Percentiles rank a stretch among this genome's conserved stretches.
Evolutionary conservation across 2,113 vertebrate genomes (phyloP).

Genomic region (Lophura nycthemera): DNA sequence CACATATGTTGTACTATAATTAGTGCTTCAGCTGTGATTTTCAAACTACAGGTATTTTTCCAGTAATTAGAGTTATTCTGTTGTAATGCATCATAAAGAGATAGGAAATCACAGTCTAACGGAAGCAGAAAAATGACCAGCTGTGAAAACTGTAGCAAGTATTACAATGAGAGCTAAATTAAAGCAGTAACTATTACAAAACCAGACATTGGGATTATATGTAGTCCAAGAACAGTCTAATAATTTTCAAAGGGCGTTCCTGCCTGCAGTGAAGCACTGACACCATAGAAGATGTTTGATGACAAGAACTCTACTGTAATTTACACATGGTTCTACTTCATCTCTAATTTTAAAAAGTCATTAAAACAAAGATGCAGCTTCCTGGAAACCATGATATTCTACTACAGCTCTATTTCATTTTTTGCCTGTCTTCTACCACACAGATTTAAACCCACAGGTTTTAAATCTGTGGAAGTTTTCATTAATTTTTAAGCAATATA

Average conservation of each 20-base stretch:
- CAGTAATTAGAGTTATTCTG: constrained; percentile 21
- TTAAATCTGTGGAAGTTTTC: not conserved
- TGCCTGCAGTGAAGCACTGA: not conserved
- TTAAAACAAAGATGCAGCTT: not conserved
- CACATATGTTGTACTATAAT: not conserved
- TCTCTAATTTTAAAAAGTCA: not conserved
- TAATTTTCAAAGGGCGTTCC: not conserved
- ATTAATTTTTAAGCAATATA: not conserved
- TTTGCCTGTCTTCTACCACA: not conserved
- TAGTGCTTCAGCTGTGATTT: not conserved
- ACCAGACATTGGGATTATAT: not conserved
- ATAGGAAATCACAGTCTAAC: not conserved
- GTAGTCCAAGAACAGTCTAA: not conserved
- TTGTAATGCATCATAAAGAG: not conserved
- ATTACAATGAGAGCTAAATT: not conserved
- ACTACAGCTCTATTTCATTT: not conserved
- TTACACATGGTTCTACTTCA: not conserved
- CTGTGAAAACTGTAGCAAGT: not conserved
- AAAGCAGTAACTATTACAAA: not conserved
- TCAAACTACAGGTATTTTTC: constrained; percentile 39
- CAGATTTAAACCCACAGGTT: not conserved
- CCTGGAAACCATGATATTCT: not conserved
- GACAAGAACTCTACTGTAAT: not conserved
- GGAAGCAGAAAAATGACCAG: not conserved
- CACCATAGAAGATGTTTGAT: not conserved